These are phyloP conservation scores for Ariolimax columbianus DNA, from an alignment of 2,888 invertebrate species.

Conservation along the genomic window DNA sequence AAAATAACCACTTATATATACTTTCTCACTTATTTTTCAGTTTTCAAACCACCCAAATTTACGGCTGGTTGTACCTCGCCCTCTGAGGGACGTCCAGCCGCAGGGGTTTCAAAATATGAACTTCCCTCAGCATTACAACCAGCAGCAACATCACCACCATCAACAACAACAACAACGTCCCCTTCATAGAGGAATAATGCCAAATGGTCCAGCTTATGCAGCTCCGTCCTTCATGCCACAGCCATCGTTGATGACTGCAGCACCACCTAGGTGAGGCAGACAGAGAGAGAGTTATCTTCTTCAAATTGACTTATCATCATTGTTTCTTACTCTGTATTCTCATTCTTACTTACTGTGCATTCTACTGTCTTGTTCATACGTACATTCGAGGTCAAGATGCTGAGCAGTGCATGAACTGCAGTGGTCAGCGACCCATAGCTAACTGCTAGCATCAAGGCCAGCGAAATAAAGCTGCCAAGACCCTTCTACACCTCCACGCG, in stretches of 20 bases:
- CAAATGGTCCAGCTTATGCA: not conserved
- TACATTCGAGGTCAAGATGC: too few relatives aligned
- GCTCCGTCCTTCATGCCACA: not conserved
- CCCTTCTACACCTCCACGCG: too few relatives aligned
- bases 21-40: not conserved
- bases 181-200: not conserved
- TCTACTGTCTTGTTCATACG: too few relatives aligned
- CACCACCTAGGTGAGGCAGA: not conserved
- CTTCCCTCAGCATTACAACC: not conserved
- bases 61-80: not conserved
- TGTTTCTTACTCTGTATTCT: too few relatives aligned
- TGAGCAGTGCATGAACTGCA: too few relatives aligned
- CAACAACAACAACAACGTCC: not conserved
- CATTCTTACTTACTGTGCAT: too few relatives aligned
- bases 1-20: not conserved
- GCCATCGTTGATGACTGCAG: not conserved
- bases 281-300: not conserved
- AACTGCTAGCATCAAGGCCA: too few relatives aligned
- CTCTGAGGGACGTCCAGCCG: not conserved
- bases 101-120: not conserved
- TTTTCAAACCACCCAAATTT: constrained; percentile 12
- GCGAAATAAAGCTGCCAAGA: too few relatives aligned
- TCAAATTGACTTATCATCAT: too few relatives aligned
- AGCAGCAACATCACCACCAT: not conserved
- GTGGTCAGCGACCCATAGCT: too few relatives aligned